phyloP scores from a whole-genome alignment of 2,113 vertebrate genomes.

The Junco hyemalis region DNA sequence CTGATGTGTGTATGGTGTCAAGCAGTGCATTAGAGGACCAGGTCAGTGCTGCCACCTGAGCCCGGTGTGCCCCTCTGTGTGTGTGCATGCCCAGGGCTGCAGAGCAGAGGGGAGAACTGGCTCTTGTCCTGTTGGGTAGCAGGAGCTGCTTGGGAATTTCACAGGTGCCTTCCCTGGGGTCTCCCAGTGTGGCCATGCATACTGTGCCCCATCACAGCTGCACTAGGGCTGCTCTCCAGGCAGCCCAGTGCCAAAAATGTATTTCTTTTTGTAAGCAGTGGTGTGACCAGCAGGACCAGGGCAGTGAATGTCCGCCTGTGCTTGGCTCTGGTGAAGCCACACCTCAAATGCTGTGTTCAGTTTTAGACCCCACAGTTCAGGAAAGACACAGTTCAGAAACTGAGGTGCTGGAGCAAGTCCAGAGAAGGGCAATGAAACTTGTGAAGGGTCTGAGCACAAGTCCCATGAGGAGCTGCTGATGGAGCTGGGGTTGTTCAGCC shows the following conservation, averaged over 20 bases:
- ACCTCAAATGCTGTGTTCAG: neutral
- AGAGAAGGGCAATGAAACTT: neutral
- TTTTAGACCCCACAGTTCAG: neutral
- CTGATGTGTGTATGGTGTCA: fast-evolving
- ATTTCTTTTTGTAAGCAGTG: neutral
- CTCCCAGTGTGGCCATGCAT: neutral
- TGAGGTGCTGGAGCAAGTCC: neutral
- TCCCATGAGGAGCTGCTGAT: neutral
- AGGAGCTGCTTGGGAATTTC: neutral
- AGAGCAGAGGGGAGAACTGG: neutral
- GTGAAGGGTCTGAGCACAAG: neutral
- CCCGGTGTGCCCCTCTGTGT: neutral
- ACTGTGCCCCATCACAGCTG: neutral
- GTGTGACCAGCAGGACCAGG: neutral
- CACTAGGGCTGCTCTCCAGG: neutral
- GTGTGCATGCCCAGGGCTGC: neutral
- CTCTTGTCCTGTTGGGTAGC: fast-evolving
- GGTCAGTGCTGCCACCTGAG: neutral
- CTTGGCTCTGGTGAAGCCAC: neutral
- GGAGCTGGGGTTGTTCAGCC: neutral
- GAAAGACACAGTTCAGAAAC: neutral
- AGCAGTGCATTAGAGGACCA: fast-evolving
- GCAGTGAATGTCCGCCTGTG: too few relatives aligned
- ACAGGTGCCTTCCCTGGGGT: neutral
- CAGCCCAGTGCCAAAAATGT: neutral